Conservation (phyloP, 2,113 vertebrate genomes). For the Osmerus mordax region DNA sequence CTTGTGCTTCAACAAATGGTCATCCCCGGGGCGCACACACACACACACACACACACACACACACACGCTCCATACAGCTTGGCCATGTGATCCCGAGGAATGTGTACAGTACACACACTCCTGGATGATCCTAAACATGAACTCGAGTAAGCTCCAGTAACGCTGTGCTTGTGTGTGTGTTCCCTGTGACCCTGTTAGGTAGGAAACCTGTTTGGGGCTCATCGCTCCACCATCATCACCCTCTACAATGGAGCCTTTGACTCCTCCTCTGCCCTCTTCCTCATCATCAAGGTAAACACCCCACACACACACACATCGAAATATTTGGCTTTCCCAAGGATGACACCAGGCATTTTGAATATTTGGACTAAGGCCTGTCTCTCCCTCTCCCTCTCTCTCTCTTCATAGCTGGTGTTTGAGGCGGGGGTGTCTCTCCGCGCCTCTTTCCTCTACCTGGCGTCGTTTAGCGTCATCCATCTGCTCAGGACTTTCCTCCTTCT, state of each 20-base stretch:
- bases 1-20: not conserved
- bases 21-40: not conserved
- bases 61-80: not conserved
- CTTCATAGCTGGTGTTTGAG: constrained; percentile 77
- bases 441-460: constrained; percentile 82
- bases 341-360: not conserved
- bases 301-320: not conserved
- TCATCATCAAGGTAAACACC: constrained; percentile 82
- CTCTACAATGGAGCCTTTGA: constrained; percentile 92
- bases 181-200: constrained; percentile 65
- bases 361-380: not conserved
- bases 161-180: not conserved
- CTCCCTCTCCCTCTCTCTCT: not conserved
- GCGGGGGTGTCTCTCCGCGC: constrained; percentile 65
- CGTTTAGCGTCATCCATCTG: constrained; percentile 78
- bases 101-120: no score
- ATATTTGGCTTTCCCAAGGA: no score
- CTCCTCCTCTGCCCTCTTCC: constrained; percentile 86
- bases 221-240: constrained; percentile 88
- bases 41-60: not conserved
- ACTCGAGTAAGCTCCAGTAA: not conserved
- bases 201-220: constrained; percentile 86
- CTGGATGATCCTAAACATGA: no score
- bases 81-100: not conserved
- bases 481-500: constrained; percentile 84